Percentiles rank a stretch among this genome's conserved stretches.
These are phyloP conservation scores for Rhombomys opimus DNA, from an alignment of 2,113 vertebrate genomes.

Conservation along the genomic window DNA sequence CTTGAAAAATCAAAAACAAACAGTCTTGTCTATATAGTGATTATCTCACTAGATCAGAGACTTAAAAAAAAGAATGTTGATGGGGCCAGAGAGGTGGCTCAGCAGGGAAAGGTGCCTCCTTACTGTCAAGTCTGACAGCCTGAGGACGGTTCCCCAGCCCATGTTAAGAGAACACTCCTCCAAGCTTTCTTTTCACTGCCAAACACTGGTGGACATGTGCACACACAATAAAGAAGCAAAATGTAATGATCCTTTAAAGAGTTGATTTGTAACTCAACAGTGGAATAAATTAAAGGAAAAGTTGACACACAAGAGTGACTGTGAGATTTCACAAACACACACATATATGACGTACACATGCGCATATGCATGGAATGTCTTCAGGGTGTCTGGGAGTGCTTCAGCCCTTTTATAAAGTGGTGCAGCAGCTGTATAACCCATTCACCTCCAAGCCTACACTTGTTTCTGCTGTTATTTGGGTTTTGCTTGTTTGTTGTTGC, in stretches of 20 bases:
- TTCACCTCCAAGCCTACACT: background rate
- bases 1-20: background rate
- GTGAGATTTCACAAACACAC: background rate
- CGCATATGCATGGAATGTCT: background rate
- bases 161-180: too few species aligned
- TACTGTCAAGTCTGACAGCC: too few species aligned
- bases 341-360: background rate
- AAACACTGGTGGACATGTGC: background rate
- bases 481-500: background rate
- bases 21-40: background rate
- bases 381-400: background rate
- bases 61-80: background rate
- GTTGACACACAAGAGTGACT: background rate
- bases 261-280: slow-evolving; percentile 12
- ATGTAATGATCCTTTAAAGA: background rate
- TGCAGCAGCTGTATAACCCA: background rate
- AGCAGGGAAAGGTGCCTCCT: background rate
- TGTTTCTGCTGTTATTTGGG: background rate
- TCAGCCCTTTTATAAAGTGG: background rate
- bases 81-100: background rate
- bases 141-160: background rate
- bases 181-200: background rate
- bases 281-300: slow-evolving; percentile 10
- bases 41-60: background rate
- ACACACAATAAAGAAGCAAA: background rate